Percentiles rank a stretch among this genome's conserved stretches.
phyloP scores from a whole-genome alignment of 1,140 invertebrate genomes.

The Drosophila pruinosa region DNA sequence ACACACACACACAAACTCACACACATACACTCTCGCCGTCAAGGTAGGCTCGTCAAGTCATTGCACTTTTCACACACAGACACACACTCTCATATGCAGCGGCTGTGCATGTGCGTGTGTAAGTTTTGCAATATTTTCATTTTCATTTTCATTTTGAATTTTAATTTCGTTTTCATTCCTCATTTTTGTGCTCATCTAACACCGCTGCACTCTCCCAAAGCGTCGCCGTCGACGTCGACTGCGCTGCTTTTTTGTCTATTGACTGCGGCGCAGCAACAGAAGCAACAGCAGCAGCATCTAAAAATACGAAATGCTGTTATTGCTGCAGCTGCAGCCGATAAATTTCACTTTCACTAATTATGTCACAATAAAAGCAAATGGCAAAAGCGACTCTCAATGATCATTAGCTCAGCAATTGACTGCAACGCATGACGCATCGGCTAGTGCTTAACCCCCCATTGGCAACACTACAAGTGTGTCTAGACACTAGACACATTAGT shows the following conservation, averaged over 20 bases:
- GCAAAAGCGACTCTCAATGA: slow-evolving; percentile 13
- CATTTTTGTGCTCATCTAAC: no score
- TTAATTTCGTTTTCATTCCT: slow-evolving; percentile 67
- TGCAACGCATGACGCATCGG: slow-evolving; percentile 16
- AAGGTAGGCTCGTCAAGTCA: slow-evolving; percentile 53
- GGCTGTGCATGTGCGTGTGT: slow-evolving; percentile 54
- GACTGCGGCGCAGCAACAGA: slow-evolving; percentile 21
- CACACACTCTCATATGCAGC: not conserved
- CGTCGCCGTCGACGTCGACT: slow-evolving; percentile 18
- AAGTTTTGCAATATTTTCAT: slow-evolving; percentile 79
- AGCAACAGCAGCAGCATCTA: slow-evolving; percentile 1
- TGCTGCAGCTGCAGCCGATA: slow-evolving; percentile 21
- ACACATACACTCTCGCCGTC: not conserved
- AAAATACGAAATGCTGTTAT: slow-evolving; percentile 16
- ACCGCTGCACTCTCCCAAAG: slow-evolving; percentile 25
- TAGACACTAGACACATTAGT: slow-evolving; percentile 44
- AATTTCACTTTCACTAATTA: slow-evolving; percentile 80
- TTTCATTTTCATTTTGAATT: slow-evolving; percentile 71
- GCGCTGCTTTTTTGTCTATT: slow-evolving; percentile 37
- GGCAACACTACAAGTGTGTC: slow-evolving; percentile 34
- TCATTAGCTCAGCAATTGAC: slow-evolving; percentile 8
- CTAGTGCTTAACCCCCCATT: not conserved
- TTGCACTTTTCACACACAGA: slow-evolving; percentile 56
- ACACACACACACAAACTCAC: slow-evolving; percentile 12
- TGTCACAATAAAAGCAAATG: slow-evolving; percentile 61